Base-by-base conservation (phyloP, 2,113 vertebrate species). In the Dasyprocta punctata region DNA sequence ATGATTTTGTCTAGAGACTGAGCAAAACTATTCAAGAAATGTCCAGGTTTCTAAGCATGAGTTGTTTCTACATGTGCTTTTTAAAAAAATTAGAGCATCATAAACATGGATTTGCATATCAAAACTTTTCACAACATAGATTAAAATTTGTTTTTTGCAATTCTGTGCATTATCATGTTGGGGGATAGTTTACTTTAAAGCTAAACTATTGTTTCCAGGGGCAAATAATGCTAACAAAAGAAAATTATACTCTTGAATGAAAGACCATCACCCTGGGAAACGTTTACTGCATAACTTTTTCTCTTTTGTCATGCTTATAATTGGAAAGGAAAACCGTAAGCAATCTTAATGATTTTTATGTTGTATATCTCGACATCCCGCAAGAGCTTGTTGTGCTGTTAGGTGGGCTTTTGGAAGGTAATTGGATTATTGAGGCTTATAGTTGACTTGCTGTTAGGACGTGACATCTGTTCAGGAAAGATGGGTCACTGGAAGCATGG, bases 241-340 rank as follows among this genome's bases (percentile, higher is more conserved):
- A 69, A 94, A 67, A 44, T 33, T 60, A 14, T 2, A 10, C 3
- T 73, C 54, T 85, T 69, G 3, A 81, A 49, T 69, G 11, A 38
- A 89, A 52, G 11, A 69, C 61, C 81, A 3, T 65, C 26, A 88
- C 9, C 89, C 16, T 28, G 82, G 58, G 2, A 92, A 86, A 65
- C 11, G 90, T 73, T 87, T 83, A 71, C 56, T 58, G 4, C 12
- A 84, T 52, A 83, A 58, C 3, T 10, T 47, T 95, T 94, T 41
- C 4, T 33, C 2, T 33, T 6, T 81, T 61, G 60, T 92, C 26
- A 28, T 73, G 26, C 71, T 89, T 54, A 78, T 3, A 85, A 47
- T 89, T 16, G 3, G 71, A 91, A n/a, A 90, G 30, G n/a, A 85
- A 94, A 92, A 90, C 67, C 97, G 10, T 71, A 75, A 17, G 2